These are phyloP conservation scores for Petrocephalus sullivani DNA, from an alignment of 2,797 vertebrate genomes.

Conservation along the genomic window DNA sequence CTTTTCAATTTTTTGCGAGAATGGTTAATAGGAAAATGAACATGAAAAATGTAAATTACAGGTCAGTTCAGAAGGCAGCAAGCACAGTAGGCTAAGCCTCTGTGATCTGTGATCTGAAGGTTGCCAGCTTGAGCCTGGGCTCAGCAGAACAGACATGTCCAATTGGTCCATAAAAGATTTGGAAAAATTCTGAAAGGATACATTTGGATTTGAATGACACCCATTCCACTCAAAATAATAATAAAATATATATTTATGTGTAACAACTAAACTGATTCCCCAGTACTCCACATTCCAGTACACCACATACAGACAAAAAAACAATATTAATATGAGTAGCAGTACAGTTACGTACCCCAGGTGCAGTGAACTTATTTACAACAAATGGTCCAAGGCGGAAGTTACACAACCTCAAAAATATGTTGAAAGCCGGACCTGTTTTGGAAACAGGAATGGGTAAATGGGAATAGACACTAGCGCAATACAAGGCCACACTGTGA, in stretches of 20 bases:
- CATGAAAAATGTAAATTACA: neutral
- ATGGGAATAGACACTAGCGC: neutral
- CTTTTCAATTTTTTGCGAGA: neutral
- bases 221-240: neutral
- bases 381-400: slow-evolving; percentile 74
- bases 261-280: neutral
- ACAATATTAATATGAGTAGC: neutral
- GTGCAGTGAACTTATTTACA: slow-evolving; percentile 77
- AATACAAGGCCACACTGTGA: neutral
- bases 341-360: slow-evolving; percentile 46
- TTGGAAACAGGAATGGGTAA: neutral
- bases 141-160: neutral
- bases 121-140: neutral
- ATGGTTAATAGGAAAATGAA: neutral
- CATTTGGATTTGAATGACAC: neutral
- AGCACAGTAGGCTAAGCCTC: neutral
- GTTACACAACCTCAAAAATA: slow-evolving; percentile 75
- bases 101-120: no score
- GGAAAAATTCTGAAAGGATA: neutral
- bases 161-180: neutral
- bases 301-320: neutral
- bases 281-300: neutral
- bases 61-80: neutral
- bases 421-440: slow-evolving; percentile 64
- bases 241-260: neutral